These are phyloP conservation scores for Pleuronectes platessa DNA, from an alignment of 2,113 vertebrate genomes.

Conservation along the genomic window DNA sequence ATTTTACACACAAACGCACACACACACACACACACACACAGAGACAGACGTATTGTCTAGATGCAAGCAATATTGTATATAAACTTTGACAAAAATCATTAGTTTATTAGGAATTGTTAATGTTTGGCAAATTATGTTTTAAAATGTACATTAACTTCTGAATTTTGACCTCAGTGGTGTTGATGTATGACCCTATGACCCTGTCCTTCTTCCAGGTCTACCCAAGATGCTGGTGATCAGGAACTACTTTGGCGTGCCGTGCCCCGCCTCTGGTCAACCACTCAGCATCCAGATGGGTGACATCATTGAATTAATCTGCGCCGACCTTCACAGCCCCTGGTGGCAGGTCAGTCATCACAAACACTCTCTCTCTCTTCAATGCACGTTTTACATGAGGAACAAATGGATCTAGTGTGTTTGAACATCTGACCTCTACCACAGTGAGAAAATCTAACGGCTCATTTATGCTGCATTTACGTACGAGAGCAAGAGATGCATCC, in stretches of 20 bases:
- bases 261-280: constrained; percentile 86
- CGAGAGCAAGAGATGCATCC: too few species aligned
- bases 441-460: background rate
- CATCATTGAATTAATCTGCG: constrained; percentile 90
- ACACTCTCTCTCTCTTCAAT: background rate
- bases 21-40: background rate
- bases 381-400: constrained; percentile 2
- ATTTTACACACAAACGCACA: constrained; percentile 9
- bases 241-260: constrained; percentile 88
- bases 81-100: too few species aligned
- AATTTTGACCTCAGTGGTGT: too few species aligned
- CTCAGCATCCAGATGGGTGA: constrained; percentile 90
- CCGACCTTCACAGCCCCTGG: constrained; percentile 91
- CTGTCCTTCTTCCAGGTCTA: constrained; percentile 81
- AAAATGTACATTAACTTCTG: background rate
- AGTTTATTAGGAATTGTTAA: too few species aligned
- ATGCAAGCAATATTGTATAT: too few species aligned
- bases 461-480: background rate
- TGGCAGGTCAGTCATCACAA: constrained; percentile 89
- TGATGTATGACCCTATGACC: background rate
- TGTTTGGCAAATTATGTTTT: background rate
- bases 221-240: constrained; percentile 94
- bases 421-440: too few species aligned
- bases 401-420: background rate
- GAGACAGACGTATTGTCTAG: background rate